These are phyloP conservation scores for Cryptomyrus ogoouensis DNA, from an alignment of 2,113 vertebrate species.

Conservation along the genomic window DNA sequence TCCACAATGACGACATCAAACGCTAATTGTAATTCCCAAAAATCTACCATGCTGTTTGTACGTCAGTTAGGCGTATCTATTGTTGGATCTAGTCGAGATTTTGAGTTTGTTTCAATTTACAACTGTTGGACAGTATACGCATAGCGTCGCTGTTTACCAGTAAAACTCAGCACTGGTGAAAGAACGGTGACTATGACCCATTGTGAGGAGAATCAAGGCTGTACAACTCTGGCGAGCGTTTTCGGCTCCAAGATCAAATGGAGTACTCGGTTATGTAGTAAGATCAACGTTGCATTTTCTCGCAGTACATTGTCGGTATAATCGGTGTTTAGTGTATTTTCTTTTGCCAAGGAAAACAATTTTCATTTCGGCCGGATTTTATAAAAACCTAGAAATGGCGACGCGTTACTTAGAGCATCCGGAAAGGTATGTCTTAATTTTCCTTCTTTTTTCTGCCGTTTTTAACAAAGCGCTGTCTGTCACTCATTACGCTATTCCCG, in stretches of 20 bases:
- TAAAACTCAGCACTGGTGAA: neutral
- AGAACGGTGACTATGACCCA: neutral
- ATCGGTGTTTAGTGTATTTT: neutral
- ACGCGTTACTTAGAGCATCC: neutral
- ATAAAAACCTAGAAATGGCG: neutral
- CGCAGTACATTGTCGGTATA: neutral
- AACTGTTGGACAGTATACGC: neutral
- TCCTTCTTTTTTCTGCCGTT: conserved; percentile 31
- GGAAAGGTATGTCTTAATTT: conserved; percentile 36
- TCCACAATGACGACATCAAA: too few species aligned
- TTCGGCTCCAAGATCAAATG: neutral
- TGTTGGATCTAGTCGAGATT: neutral
- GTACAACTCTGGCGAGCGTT: too few species aligned
- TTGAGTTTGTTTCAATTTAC: neutral
- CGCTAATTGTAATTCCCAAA: neutral
- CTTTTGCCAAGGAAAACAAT: neutral
- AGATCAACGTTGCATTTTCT: neutral
- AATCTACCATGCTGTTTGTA: neutral
- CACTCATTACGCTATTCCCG: conserved; percentile 64
- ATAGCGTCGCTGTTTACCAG: neutral
- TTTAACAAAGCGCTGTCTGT: conserved; percentile 25
- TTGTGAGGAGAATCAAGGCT: neutral
- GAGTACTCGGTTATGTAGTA: neutral
- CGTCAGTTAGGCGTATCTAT: neutral
- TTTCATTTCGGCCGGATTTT: conserved; percentile 17